Conservation (phyloP, 2,888 invertebrate species). For the Odontothrips loti region DNA sequence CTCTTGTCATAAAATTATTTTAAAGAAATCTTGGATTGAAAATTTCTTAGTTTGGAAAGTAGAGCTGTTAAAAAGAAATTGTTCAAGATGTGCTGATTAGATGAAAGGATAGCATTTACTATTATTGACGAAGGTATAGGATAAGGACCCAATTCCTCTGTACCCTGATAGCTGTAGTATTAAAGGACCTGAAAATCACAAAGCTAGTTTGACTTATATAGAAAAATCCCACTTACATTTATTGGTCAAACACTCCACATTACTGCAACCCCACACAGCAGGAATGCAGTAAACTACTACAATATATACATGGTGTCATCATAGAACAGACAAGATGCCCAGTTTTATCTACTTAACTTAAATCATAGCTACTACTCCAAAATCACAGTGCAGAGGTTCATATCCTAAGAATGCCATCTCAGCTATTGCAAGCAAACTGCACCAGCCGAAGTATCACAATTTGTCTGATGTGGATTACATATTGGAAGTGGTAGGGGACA, state of each 20-base stretch:
- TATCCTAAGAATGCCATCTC: background rate
- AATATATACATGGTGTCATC: background rate
- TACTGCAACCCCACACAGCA: background rate
- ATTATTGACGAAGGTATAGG: conserved; percentile 5
- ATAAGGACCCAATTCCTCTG: background rate
- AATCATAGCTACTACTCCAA: background rate
- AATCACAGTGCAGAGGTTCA: background rate
- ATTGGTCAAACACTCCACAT: conserved; percentile 19
- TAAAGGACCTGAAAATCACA: background rate
- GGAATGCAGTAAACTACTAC: background rate
- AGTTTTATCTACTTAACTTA: background rate
- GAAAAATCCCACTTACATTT: background rate
- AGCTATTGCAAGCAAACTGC: background rate
- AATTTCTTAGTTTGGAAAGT: background rate
- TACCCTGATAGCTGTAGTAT: conserved; percentile 4
- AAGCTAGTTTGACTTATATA: background rate
- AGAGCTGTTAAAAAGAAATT: background rate
- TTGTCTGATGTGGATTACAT: background rate
- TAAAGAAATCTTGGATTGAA: background rate
- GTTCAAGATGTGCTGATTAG: background rate
- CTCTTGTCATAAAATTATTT: background rate
- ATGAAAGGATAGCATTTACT: background rate
- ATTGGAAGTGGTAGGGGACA: background rate
- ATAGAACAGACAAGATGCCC: background rate
- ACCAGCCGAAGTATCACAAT: background rate